Evolutionary conservation across 1,140 invertebrate species (phyloP), one percentile per base, ranked within the genome.

Genomic region (Megalopta genalis): DNA sequence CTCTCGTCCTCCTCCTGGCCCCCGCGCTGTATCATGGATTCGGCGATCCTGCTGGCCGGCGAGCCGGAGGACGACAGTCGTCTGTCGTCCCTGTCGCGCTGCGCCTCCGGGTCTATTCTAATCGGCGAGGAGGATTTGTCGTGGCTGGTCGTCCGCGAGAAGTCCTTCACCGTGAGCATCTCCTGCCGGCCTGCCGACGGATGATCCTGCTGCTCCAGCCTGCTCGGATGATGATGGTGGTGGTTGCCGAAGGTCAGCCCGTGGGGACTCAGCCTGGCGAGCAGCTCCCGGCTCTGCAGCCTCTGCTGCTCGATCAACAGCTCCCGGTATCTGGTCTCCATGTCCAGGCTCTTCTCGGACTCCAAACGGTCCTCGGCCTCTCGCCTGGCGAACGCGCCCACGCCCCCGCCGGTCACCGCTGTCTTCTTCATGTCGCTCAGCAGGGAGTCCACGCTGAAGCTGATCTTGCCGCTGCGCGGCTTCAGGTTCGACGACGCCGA

Each of bases 371-470:
- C 86, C 10, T 85, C 83, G 65, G 52, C 74, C 18, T 85, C 86
- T 25, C 86, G 83, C 16, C 86, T 85, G 12, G 72, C 49, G 66
- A 85, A 75, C 42, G 71, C 70, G 37, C 42, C 67, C 65, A 32
- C 32, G 32, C 32, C 4, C 32, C 32, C 32, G 32, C 71, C 67
- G 65, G 18, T 32, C 16, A 77, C 84, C 65, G 67, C 79, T 62
- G 67, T 78, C 75, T 90, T 91, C 81, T 90, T 91, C 79, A 92
- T 93, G 66, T 92, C 88, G 82, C 92, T 93, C 18, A 93, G 85
- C 69, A 93, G 77, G 49, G 92, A 72, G 76, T 93, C 92, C 52
- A 93, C 92, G 86, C 92, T 93, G 77, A 93, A 93, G 84, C 91
- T 93, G 80, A 93, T 93, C 71, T 93, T 93, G 39, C 91, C 92